phyloP scores from a whole-genome alignment of 2,888 invertebrate genomes.

The Ophion obscuratus region DNA sequence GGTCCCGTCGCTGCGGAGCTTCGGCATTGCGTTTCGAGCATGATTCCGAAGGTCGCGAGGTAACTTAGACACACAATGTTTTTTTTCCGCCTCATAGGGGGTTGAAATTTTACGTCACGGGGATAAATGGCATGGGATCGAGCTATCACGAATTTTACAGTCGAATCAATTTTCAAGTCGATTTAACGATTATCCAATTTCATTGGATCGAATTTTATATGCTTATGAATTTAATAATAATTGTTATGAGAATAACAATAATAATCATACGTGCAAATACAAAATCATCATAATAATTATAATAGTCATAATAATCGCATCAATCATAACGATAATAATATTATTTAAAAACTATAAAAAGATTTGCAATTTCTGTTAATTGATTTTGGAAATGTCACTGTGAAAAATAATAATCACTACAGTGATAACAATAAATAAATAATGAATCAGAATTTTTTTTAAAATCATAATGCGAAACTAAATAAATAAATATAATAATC shows the following conservation, averaged over 20 bases:
- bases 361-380: no score
- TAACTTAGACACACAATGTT: slow-evolving; percentile 34
- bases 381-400: no score
- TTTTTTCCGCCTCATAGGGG: background rate
- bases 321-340: no score
- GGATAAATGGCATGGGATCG: slow-evolving; percentile 22
- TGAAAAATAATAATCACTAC: no score
- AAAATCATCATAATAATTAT: background rate
- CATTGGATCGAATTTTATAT: slow-evolving; percentile 20
- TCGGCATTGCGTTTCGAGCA: slow-evolving; percentile 27
- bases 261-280: background rate
- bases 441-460: no score
- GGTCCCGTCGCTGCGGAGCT: slow-evolving; percentile 21
- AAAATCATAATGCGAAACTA: no score
- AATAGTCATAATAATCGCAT: background rate
- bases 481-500: no score
- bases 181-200: slow-evolving; percentile 55
- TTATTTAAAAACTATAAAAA: no score
- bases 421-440: no score
- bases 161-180: slow-evolving; percentile 57
- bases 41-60: slow-evolving; percentile 41
- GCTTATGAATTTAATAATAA: background rate
- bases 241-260: background rate
- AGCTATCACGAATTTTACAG: slow-evolving; percentile 51
- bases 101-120: slow-evolving; percentile 37